Evolutionary conservation across 2,113 vertebrate genomes (phyloP), one percentile per base, ranked within the genome.

Genomic region (Solenodon paradoxus): DNA sequence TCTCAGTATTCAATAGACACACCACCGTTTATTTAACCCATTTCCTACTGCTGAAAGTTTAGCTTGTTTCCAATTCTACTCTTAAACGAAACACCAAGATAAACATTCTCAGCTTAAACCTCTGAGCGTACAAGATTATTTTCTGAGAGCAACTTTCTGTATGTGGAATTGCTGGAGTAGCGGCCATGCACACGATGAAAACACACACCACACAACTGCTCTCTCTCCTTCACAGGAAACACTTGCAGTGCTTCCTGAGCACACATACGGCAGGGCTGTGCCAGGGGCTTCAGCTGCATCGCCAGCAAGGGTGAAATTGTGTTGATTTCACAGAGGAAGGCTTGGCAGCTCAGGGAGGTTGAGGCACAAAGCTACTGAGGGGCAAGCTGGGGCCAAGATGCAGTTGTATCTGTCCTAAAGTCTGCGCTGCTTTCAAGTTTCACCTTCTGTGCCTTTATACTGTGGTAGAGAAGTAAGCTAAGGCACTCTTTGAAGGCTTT

Each of bases 21-120:
- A 79, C 38, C 38, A 93, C 0, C 0, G 51, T 89, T 97, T 93
- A 87, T 88, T 95, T 93, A 93, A 74, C 74, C 68, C 69, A 83
- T 93, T 91, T 92, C 63, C 89, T 74, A 19, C 13, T 63, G 86
- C 32, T 71, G 32, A 91, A 86, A 81, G n/a, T 90, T 69, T 77
- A 93, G 42, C 64, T 83, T 83, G 53, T 79, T 95, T 88, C 59
- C 84, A 87, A 85, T 81, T 92, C 96, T 81, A 82, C 93, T 81
- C 91, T 88, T 87, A 96, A 49, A 69, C 49, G 26, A 35, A 87
- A 83, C 75, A 45, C 6, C 8, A 59, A 32, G 87, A 79, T 71
- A 93, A 96, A 92, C 28, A 87, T 79, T 93, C 35, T 69, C 22
- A 93, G 59, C 53, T n/a, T 75, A 77, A 63, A 49, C 30, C 59